Percentiles rank a stretch among this genome's conserved stretches.
phyloP scores from a whole-genome alignment of 2,113 vertebrate species.

The Centropus bengalensis region DNA sequence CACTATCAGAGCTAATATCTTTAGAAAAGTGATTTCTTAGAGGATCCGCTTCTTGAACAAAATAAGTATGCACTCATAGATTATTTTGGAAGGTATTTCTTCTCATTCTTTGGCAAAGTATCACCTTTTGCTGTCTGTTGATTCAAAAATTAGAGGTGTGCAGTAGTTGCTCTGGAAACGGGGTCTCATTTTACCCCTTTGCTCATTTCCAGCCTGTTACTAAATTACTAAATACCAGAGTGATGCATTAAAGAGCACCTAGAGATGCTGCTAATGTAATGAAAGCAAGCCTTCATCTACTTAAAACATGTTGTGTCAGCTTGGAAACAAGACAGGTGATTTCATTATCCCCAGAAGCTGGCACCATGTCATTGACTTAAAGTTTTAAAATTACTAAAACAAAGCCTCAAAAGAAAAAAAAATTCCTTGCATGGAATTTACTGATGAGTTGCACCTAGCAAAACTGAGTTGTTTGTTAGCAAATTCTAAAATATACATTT shows the following conservation, averaged over 20 bases:
- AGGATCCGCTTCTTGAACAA: neutral
- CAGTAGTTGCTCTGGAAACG: conserved; percentile 85
- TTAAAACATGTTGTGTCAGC: conserved; percentile 84
- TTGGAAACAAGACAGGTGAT: conserved; percentile 80
- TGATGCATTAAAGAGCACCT: conserved; percentile 84
- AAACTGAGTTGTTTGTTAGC: neutral
- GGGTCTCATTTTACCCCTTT: conserved; percentile 89
- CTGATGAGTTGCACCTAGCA: neutral
- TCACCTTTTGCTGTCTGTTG: conserved; percentile 72
- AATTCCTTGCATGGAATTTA: neutral
- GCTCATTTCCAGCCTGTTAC: conserved; percentile 95
- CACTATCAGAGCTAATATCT: neutral
- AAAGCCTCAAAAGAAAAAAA: neutral
- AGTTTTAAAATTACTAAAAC: conserved; percentile 78
- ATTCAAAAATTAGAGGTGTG: conserved; percentile 80
- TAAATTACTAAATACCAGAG: conserved; percentile 86
- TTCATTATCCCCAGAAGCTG: conserved; percentile 55
- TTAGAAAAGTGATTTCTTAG: neutral
- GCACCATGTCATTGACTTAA: conserved; percentile 70
- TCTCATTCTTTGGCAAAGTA: conserved; percentile 69
- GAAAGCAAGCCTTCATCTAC: conserved; percentile 86
- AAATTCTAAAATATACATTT: neutral
- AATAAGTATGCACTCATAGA: neutral
- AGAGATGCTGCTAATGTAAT: conserved; percentile 85
- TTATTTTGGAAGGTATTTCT: conserved; percentile 59